These are phyloP conservation scores for Anaspis maculata DNA, from an alignment of 2,888 invertebrate genomes.

Conservation along the genomic window DNA sequence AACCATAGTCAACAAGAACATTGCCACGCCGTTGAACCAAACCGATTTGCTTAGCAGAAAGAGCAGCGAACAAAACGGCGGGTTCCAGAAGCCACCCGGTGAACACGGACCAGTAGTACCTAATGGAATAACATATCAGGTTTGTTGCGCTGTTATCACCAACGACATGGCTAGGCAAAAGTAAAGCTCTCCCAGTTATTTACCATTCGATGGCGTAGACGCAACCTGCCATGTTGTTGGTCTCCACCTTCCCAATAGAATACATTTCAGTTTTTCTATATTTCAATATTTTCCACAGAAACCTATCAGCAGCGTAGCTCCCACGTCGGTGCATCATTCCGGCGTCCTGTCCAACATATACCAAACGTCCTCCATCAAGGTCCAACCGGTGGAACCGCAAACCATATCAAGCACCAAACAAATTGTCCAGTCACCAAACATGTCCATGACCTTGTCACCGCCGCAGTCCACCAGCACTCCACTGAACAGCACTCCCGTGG, in stretches of 20 bases:
- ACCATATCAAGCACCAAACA: slow-evolving; percentile 42
- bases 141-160: too few species aligned
- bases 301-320: slow-evolving; percentile 80
- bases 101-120: slow-evolving; percentile 36
- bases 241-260: too few species aligned
- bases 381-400: slow-evolving; percentile 73
- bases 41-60: slow-evolving; percentile 35
- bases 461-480: slow-evolving; percentile 57
- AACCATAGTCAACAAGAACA: slow-evolving; percentile 54
- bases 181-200: too few species aligned
- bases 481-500: slow-evolving; percentile 46
- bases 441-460: slow-evolving; percentile 42
- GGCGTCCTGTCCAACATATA: slow-evolving; percentile 68
- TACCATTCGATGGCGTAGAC: too few species aligned
- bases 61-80: slow-evolving; percentile 1
- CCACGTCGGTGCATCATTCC: slow-evolving; percentile 61
- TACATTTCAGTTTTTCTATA: too few species aligned
- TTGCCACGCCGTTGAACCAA: slow-evolving; percentile 56
- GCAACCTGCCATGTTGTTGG: too few species aligned
- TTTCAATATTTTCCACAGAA: too few species aligned
- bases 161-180: too few species aligned
- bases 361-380: slow-evolving; percentile 73
- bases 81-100: slow-evolving; percentile 4
- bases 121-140: slow-evolving; percentile 16
- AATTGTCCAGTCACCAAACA: slow-evolving; percentile 26